Percentiles rank a stretch among this genome's conserved stretches.
phyloP scores from a whole-genome alignment of 2,797 vertebrate genomes.

The Anguilla anguilla region DNA sequence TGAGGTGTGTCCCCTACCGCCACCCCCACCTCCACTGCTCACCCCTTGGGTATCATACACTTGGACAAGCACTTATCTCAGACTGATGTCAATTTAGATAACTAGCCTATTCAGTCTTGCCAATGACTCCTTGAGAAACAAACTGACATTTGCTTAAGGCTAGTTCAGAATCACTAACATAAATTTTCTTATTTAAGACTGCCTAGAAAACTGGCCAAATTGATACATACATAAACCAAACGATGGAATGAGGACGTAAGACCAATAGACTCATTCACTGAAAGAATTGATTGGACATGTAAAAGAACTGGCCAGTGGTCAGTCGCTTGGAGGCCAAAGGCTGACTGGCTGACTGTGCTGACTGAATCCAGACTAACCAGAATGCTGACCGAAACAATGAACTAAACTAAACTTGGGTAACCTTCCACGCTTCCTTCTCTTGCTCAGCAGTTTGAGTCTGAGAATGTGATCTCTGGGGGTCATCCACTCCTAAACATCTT shows the following conservation, averaged over 20 bases:
- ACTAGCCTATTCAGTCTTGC: slow-evolving; percentile 18
- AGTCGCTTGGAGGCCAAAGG: neutral
- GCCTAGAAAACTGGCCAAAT: neutral
- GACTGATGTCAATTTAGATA: slow-evolving; percentile 16
- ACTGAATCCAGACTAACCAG: neutral
- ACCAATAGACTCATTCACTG: neutral
- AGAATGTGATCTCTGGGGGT: slow-evolving; percentile 52
- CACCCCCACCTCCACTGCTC: neutral
- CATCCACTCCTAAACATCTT: slow-evolving; percentile 47
- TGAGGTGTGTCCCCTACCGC: neutral
- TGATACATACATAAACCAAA: slow-evolving; percentile 20
- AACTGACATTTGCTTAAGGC: neutral
- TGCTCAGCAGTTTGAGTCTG: slow-evolving; percentile 46
- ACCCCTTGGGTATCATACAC: neutral
- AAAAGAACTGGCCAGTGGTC: neutral
- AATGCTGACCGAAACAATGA: neutral
- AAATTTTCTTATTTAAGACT: neutral
- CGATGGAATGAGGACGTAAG: neutral
- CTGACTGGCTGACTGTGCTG: neutral
- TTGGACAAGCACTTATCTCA: slow-evolving; percentile 18
- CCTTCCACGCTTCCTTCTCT: neutral
- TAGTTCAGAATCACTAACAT: neutral
- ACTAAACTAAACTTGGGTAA: slow-evolving; percentile 16
- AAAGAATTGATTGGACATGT: neutral
- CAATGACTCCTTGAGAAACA: slow-evolving; percentile 20